A percentile compares a stretch with the other conserved stretches of the same genome.
phyloP scores from a whole-genome alignment of 2,888 invertebrate genomes.

The Calameuta idolon region DNA sequence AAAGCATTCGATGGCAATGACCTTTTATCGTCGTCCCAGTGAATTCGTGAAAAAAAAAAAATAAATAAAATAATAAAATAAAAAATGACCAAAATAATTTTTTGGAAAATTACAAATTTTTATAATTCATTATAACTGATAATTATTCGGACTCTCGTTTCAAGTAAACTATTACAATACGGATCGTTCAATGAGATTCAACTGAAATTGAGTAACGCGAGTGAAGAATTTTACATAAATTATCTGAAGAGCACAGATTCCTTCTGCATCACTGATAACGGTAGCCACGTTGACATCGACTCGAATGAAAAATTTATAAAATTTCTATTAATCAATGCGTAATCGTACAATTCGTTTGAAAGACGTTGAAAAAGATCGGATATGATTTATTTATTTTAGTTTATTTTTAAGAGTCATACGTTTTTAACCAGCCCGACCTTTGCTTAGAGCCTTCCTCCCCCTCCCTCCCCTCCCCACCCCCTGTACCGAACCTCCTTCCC shows the following conservation, averaged over 20 bases:
- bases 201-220: no score
- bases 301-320: background rate
- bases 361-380: background rate
- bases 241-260: background rate
- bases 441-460: background rate
- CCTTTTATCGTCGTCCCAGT: background rate
- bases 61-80: no score
- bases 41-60: background rate
- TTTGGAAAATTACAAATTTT: background rate
- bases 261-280: no score
- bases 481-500: background rate
- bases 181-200: background rate
- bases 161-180: background rate
- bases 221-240: background rate
- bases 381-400: background rate
- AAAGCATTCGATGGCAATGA: constrained; percentile 35
- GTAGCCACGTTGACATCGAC: background rate
- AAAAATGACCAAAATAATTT: background rate
- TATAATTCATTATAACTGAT: background rate
- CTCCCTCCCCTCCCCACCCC: no score
- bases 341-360: background rate
- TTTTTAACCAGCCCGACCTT: background rate
- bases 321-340: background rate
- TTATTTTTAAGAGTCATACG: background rate
- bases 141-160: background rate